Conservation (phyloP, 1,140 invertebrate genomes). For the Saccostrea cuccullata region DNA sequence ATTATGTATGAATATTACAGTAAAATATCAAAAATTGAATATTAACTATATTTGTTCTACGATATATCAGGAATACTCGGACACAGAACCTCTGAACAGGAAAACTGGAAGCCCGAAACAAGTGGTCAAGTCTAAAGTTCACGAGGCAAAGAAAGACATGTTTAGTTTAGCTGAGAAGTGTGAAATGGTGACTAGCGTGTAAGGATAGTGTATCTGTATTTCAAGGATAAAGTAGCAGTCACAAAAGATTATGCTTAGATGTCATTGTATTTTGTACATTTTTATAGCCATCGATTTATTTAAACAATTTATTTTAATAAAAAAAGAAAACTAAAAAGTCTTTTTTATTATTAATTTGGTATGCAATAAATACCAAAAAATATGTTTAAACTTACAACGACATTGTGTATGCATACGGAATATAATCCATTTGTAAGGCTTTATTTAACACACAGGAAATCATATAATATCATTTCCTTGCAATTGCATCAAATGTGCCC, state of each 20-base stretch:
- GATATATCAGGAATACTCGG: background rate
- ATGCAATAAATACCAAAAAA: too few species aligned
- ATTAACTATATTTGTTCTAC: background rate
- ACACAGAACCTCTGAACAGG: background rate
- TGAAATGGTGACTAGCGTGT: slow-evolving; percentile 28
- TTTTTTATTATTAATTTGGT: too few species aligned
- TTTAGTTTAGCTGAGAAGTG: slow-evolving; percentile 11
- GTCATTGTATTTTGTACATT: background rate
- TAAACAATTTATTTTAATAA: slow-evolving; percentile 20
- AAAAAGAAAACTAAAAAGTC: background rate
- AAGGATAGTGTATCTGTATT: background rate
- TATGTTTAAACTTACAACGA: too few species aligned
- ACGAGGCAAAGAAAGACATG: background rate
- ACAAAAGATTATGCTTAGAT: background rate
- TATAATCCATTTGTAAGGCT: too few species aligned
- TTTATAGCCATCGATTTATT: slow-evolving; percentile 6
- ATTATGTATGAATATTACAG: too few species aligned
- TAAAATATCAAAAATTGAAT: too few species aligned
- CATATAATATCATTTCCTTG: too few species aligned
- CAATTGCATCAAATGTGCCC: too few species aligned
- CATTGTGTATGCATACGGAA: too few species aligned
- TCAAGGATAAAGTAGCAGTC: background rate
- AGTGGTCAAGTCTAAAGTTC: background rate
- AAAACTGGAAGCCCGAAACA: background rate
- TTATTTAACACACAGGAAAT: too few species aligned